A percentile compares a stretch with the other conserved stretches of the same genome.
phyloP scores from a whole-genome alignment of 2,797 vertebrate species.

The Lutjanus campechanus region DNA sequence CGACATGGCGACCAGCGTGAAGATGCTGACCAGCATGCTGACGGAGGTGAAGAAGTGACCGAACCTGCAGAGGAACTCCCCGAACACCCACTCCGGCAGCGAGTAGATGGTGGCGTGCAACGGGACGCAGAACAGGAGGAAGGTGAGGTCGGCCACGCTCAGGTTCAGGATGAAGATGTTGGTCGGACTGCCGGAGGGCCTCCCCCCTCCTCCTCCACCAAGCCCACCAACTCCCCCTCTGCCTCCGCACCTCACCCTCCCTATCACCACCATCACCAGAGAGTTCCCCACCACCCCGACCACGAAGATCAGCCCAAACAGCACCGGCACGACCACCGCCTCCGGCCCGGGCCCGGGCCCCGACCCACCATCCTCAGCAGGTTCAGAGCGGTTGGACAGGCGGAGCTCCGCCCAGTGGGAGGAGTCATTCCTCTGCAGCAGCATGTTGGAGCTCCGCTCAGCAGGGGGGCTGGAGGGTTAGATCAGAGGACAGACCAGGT shows the following conservation, averaged over 20 bases:
- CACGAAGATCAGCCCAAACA: slow-evolving; percentile 90
- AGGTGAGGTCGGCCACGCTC: slow-evolving; percentile 88
- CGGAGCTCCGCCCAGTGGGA: background rate
- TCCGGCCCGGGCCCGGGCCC: slow-evolving; percentile 58
- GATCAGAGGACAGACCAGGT: background rate
- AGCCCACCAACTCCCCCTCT: background rate
- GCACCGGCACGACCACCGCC: slow-evolving; percentile 85
- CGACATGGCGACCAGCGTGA: slow-evolving; percentile 91
- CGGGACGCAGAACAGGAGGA: slow-evolving; percentile 87
- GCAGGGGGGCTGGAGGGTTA: slow-evolving; percentile 12
- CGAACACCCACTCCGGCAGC: slow-evolving; percentile 89
- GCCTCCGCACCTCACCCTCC: slow-evolving; percentile 65
- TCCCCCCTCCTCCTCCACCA: background rate
- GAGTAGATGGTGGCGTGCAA: slow-evolving; percentile 89
- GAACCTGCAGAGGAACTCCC: slow-evolving; percentile 87
- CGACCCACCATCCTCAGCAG: slow-evolving; percentile 34
- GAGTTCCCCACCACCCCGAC: slow-evolving; percentile 89
- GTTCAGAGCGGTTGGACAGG: slow-evolving; percentile 29
- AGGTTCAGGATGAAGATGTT: slow-evolving; percentile 91
- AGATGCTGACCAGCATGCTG: slow-evolving; percentile 91
- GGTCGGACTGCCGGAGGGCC: slow-evolving; percentile 81
- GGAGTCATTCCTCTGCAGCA: slow-evolving; percentile 55
- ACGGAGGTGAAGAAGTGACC: slow-evolving; percentile 88
- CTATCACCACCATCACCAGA: slow-evolving; percentile 87
- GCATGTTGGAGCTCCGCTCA: slow-evolving; percentile 51